phyloP scores from a whole-genome alignment of 1,140 invertebrate genomes.

The Lerema accius region DNA sequence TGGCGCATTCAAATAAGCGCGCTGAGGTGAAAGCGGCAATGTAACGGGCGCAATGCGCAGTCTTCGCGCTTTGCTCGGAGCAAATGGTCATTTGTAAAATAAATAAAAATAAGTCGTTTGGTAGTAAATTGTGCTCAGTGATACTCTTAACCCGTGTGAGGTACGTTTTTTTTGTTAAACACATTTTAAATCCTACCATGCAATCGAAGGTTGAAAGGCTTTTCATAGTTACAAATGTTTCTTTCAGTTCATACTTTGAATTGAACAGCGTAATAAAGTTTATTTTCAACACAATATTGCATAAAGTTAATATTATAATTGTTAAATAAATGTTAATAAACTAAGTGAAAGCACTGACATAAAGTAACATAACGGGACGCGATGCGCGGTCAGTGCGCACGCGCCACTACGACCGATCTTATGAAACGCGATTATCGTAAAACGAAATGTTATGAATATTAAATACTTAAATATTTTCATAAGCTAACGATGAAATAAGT shows the following conservation, averaged over 20 bases:
- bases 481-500: neutral
- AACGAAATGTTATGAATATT: neutral
- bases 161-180: neutral
- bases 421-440: neutral
- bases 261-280: too few species aligned
- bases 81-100: conserved; percentile 9
- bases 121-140: neutral
- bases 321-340: neutral
- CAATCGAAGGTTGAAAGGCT: too few species aligned
- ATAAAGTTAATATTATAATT: too few species aligned
- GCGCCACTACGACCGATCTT: neutral
- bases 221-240: too few species aligned
- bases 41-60: conserved; percentile 12
- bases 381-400: neutral
- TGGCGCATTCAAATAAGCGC: conserved; percentile 20
- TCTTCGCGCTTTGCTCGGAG: neutral
- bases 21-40: conserved; percentile 20
- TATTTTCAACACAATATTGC: too few species aligned
- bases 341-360: neutral
- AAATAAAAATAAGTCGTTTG: neutral
- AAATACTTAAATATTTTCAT: neutral
- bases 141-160: neutral
- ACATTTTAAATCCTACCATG: too few species aligned
- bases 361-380: neutral
- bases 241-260: too few species aligned